Evolutionary conservation across 2,888 invertebrate species (phyloP), one percentile per base, ranked within the genome.

Genomic region (Ennomos quercinarius): DNA sequence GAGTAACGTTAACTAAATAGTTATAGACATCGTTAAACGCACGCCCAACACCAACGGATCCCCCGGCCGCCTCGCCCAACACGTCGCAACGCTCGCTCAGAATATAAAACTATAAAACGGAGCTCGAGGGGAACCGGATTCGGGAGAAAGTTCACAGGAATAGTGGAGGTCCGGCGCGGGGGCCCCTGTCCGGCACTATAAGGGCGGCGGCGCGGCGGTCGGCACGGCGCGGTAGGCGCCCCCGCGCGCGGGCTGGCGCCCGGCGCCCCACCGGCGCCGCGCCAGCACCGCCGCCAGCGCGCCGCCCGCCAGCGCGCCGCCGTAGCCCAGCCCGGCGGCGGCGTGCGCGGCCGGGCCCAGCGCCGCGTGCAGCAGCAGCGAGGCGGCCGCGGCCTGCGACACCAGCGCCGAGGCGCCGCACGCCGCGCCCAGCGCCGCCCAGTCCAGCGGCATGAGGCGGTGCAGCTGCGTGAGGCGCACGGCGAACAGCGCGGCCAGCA

Each of bases 391-490:
- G 62, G 70, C n/a, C 60, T 58, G 63, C 63, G 66, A 61, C 52
- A 38, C 52, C 44, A 57, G 43, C 60, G 73, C 59, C 78, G 83
- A 81, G 59, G 67, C 69, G 75, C 77, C 42, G 42, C 41, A 42
- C 34, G 12, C 48, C 13, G 44, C 10, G 11, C 47, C 86, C 72
- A 89, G 74, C 57, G 68, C 73, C 68, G 78, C 65, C 89, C 91
- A 93, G 77, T 84, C 81, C 60, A 92, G 76, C 62, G 93, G 91
- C 84, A 92, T 81, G 71, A 91, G 83, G 60, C 74, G 78, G 63
- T 78, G 76, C 57, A 92, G 87, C 34, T 86, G 80, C 66, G 90
- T 77, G 40, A 92, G 77, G 73, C 86, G 91, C 82, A 84, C 70
- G 66, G 73, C 63, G 52, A 88, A 77, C 74, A 87, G 80, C 76